Evolutionary conservation across 2,888 invertebrate genomes (phyloP).

Genomic region (Cantharis flavilabris): DNA sequence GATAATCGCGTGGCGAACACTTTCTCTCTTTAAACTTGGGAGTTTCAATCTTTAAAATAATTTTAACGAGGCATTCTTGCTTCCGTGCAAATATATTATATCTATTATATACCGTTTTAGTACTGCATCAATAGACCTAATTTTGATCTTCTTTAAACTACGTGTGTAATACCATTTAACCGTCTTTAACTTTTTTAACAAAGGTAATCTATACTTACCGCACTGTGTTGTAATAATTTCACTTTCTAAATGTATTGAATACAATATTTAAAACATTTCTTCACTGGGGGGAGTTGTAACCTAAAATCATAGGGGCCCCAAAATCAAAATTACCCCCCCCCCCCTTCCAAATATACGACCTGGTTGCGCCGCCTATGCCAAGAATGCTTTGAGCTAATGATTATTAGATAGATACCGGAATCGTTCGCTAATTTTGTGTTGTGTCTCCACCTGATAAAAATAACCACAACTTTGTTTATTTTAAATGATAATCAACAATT

Average conservation of each 20-base stretch:
- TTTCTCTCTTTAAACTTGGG: constrained; percentile 12
- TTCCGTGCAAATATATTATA: background rate
- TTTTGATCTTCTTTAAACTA: background rate
- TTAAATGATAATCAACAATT: background rate
- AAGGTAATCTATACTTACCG: constrained; percentile 8
- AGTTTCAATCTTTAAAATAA: constrained; percentile 6
- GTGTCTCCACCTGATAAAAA: background rate
- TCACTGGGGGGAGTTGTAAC: background rate
- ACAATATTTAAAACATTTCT: constrained; percentile 16
- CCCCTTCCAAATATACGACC: no score
- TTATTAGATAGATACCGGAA: background rate
- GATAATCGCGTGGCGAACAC: constrained; percentile 1
- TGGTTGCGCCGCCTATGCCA: no score
- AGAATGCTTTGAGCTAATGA: background rate
- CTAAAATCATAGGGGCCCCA: no score
- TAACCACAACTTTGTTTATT: background rate
- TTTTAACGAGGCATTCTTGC: constrained; percentile 9
- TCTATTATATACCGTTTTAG: background rate
- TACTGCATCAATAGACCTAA: background rate
- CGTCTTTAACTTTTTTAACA: constrained; percentile 12
- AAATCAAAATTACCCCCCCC: no score
- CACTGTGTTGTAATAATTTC: constrained; percentile 19
- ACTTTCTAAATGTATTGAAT: constrained; percentile 26
- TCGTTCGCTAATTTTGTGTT: background rate
- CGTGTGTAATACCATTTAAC: constrained; percentile 3